These are phyloP conservation scores for Halichoerus grypus DNA, from an alignment of 2,113 vertebrate genomes.

Conservation along the genomic window DNA sequence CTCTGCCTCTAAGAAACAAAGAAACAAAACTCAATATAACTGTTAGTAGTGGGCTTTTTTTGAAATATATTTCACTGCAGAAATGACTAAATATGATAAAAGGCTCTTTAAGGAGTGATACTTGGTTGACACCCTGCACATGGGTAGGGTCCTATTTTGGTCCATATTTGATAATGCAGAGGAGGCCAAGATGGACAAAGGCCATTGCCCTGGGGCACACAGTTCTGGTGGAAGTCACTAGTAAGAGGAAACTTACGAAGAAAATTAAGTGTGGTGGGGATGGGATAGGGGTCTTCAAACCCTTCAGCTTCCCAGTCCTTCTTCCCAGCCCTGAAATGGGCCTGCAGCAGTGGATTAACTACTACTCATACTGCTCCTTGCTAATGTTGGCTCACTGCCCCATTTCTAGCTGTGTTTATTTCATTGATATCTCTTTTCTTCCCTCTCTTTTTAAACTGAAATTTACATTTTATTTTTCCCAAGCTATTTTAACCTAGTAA, in stretches of 20 bases:
- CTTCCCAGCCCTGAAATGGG: too few species aligned
- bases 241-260: not conserved
- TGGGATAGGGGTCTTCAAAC: too few species aligned
- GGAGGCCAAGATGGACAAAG: not conserved
- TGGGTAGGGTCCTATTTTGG: not conserved
- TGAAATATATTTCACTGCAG: not conserved
- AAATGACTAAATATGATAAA: not conserved
- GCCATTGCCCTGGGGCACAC: too few species aligned
- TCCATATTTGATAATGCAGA: not conserved
- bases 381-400: not conserved
- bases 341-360: not conserved
- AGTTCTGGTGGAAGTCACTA: not conserved
- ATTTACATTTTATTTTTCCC: not conserved
- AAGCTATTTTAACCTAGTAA: not conserved
- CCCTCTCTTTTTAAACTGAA: not conserved
- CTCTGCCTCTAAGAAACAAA: not conserved
- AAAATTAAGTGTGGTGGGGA: not conserved
- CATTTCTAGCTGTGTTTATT: not conserved
- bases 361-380: not conserved
- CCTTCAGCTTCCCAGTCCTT: not conserved
- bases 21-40: not conserved
- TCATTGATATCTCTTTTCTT: not conserved
- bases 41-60: not conserved
- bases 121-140: not conserved
- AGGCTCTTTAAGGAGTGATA: not conserved